Evolutionary conservation across 1,140 invertebrate genomes (phyloP), one percentile per base, ranked within the genome.

Genomic region (Luehdorfia chinensis): DNA sequence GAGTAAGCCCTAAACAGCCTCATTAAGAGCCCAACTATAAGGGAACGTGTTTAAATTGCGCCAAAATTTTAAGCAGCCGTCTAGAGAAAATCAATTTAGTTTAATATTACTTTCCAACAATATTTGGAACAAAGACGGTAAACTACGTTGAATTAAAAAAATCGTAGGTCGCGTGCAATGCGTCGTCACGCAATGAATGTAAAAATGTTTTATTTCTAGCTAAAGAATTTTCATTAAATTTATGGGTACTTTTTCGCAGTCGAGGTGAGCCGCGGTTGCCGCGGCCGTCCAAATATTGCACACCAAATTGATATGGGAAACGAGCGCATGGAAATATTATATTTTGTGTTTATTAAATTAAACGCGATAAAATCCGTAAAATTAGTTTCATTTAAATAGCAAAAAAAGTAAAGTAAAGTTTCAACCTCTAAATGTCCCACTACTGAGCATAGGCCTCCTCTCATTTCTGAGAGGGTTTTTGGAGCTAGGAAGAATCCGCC

Each of bases 101-200:
- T n/a, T n/a, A n/a, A n/a, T n/a, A n/a, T n/a, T n/a, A n/a, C n/a
- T n/a, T n/a, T n/a, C 21, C 18, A n/a, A 11, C 18, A 37, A 37
- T 16, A 37, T 12, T 37, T 6, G 11, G 18, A 37, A 37, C 34
- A 21, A 23, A 37, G 9, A 55, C 45, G 41, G 32, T 50, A 25
- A 18, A 47, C 34, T 47, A 55, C 46, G 66, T 61, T 59, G 71
- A 71, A 65, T 66, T 68, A 70, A n/a, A n/a, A n/a, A n/a, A 75
- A 69, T 64, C 53, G 58, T 67, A 50, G 46, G 58, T 76, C 55
- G 73, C 70, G 73, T 76, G 73, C 41, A 13, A 8, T 47, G 19
- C 52, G 50, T 56, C 47, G 65, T 65, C 70, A 76, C 73, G 70
- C 73, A 62, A 76, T 62, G 59, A 39, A 67, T 61, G 46, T 59